Evolutionary conservation across 2,888 invertebrate species (phyloP), one percentile per base, ranked within the genome.

Genomic region (Quadroppia sp.): DNA sequence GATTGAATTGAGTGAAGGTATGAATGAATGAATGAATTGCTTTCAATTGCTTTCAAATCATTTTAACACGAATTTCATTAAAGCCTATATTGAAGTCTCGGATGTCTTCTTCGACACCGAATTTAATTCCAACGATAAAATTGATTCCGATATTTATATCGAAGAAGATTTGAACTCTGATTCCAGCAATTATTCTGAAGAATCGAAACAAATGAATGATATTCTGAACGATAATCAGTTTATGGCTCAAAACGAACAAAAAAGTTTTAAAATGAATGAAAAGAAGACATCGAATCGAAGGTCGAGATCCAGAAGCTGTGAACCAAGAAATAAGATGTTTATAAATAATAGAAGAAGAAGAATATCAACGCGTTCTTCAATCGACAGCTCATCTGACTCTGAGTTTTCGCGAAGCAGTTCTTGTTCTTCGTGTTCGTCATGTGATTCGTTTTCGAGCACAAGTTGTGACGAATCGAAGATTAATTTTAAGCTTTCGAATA

Each of bases 351-450:
- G 69, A 69, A 73, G 61, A 23, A 9, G 73, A 25, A 45, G 70
- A 17, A 32, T 73, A 28, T 73, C 73, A 13, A 61, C 73, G 9
- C 73, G 73, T 73, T 73, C 73, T 20, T 73, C 73, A 15, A 42
- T 73, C 23, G 53, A 70, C 36, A 70, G 73, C 56, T 69, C 64
- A 25, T 71, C 71, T 32, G 48, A 48, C 25, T 61, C 67, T 59
- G 59, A 36, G 9, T 20, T 30, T 9, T 72, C 72, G 7, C 13
- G 56, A 25, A 50, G 45, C 42, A 32, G 40, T 48, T 50, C 53
- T 71, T 64, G 69, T 67, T 70, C 53, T 69, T 69, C 75, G 42
- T 72, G 42, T 67, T 73, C 69, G 48, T 53, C 32, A 20, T 69
- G 74, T 40, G 53, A 32, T 74, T 73, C 48, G 30, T 67, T 30